A percentile compares a stretch with the other conserved stretches of the same genome.
Evolutionary conservation across 2,888 invertebrate genomes (phyloP).

Genomic region (Bellardia bayeri): DNA sequence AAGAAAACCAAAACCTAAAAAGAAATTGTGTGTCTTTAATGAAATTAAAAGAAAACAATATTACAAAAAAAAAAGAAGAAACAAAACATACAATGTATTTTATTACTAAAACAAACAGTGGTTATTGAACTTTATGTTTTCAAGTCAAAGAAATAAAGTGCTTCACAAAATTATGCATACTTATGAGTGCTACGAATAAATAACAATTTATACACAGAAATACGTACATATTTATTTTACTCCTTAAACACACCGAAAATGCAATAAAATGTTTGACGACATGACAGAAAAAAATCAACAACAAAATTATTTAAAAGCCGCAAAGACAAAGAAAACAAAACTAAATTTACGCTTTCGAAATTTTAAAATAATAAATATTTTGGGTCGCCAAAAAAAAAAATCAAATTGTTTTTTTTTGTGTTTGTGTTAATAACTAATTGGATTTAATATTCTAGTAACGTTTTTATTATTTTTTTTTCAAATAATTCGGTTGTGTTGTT

Average conservation of each 20-base stretch:
- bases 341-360: constrained; percentile 46
- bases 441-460: constrained; percentile 72
- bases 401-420: constrained; percentile 8
- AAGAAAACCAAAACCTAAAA: constrained; percentile 56
- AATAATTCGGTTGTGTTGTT: constrained; percentile 50
- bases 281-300: constrained; percentile 9
- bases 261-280: constrained; percentile 33
- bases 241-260: constrained; percentile 8
- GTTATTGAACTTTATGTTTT: constrained; percentile 63
- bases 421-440: constrained; percentile 33
- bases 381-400: constrained; percentile 39
- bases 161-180: constrained; percentile 36
- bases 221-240: not conserved
- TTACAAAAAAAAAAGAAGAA: not conserved
- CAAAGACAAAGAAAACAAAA: constrained; percentile 25
- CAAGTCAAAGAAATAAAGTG: constrained; percentile 38
- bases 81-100: not conserved
- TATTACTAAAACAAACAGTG: constrained; percentile 32
- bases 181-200: constrained; percentile 44
- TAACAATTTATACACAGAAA: not conserved
- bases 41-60: constrained; percentile 14
- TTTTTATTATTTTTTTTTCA: constrained; percentile 41
- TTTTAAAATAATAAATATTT: constrained; percentile 49
- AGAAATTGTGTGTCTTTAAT: constrained; percentile 32
- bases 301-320: constrained; percentile 26